These are phyloP conservation scores for Platycnemis pennipes DNA, from an alignment of 2,888 invertebrate species.

Conservation along the genomic window DNA sequence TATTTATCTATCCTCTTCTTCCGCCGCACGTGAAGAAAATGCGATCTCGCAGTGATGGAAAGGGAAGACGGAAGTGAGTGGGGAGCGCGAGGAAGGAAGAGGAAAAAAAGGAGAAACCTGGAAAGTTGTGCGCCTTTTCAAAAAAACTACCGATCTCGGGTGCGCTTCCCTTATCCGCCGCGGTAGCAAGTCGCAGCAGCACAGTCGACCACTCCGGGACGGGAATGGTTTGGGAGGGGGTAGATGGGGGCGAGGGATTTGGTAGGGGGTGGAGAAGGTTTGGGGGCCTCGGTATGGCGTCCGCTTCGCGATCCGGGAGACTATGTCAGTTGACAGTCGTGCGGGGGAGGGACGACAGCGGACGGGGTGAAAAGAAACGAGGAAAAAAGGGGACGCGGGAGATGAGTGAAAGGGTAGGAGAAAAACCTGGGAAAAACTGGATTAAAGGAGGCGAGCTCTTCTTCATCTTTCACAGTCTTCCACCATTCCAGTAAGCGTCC, in stretches of 20 bases:
- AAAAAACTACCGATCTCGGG: background rate
- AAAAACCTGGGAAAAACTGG: background rate
- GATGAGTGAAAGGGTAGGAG: background rate
- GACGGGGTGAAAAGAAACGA: background rate
- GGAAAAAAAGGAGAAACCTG: background rate
- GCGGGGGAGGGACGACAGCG: background rate
- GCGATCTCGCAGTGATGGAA: background rate
- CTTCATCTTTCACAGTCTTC: background rate
- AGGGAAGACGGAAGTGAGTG: background rate
- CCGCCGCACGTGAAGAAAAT: background rate
- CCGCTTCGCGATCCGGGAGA: background rate
- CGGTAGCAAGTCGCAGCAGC: conserved; percentile 53
- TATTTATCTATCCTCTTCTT: conserved; percentile 49
- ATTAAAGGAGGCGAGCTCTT: conserved; percentile 11
- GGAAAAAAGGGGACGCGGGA: background rate
- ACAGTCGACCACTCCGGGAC: conserved; percentile 45
- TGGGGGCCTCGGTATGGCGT: conserved; percentile 11
- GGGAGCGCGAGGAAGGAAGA: background rate
- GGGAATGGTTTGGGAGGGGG: conserved; percentile 12
- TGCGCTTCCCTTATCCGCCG: conserved; percentile 50
- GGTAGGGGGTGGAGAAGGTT: too few relatives aligned
- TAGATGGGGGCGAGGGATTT: too few relatives aligned
- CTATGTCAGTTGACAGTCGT: conserved; percentile 62
- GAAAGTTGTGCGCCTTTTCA: conserved; percentile 27
- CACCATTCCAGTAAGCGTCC: background rate